These are phyloP conservation scores for Probosciger aterrimus DNA, from an alignment of 2,113 vertebrate species.

Conservation along the genomic window DNA sequence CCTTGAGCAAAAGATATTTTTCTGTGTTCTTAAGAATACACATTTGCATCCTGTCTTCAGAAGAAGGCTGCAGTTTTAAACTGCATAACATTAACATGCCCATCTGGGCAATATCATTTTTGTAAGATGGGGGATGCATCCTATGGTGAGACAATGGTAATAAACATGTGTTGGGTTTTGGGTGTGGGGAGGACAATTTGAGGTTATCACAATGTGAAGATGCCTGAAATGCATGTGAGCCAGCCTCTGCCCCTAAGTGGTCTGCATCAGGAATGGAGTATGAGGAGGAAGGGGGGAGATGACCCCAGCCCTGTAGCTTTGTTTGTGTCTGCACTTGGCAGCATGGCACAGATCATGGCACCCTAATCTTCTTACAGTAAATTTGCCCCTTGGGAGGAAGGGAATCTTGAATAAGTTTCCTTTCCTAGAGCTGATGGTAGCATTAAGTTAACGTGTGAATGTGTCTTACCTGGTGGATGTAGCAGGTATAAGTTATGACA, in stretches of 20 bases:
- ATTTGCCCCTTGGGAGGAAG: not conserved
- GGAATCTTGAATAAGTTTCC: not conserved
- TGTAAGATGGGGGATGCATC: not conserved
- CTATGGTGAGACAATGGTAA: not conserved
- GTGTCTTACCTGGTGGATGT: not conserved
- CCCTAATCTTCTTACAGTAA: not conserved
- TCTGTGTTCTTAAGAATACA: not conserved
- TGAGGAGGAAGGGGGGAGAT: not conserved
- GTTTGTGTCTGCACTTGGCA: not conserved
- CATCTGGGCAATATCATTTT: not conserved
- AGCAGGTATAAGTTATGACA: not conserved
- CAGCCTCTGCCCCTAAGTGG: not conserved
- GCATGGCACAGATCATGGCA: too few species aligned
- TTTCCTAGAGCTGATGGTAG: not conserved
- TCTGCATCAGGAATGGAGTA: not conserved
- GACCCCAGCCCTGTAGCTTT: not conserved
- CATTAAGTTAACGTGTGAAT: not conserved
- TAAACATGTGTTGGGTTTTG: not conserved
- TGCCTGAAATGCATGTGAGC: not conserved
- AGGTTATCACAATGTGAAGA: not conserved
- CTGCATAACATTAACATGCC: fast-evolving
- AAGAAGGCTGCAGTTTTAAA: not conserved
- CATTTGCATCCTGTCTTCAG: not conserved
- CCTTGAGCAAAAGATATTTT: not conserved
- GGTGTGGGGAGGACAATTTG: not conserved